These are phyloP conservation scores for Euzetes globulus DNA, from an alignment of 2,888 invertebrate genomes.

Conservation along the genomic window DNA sequence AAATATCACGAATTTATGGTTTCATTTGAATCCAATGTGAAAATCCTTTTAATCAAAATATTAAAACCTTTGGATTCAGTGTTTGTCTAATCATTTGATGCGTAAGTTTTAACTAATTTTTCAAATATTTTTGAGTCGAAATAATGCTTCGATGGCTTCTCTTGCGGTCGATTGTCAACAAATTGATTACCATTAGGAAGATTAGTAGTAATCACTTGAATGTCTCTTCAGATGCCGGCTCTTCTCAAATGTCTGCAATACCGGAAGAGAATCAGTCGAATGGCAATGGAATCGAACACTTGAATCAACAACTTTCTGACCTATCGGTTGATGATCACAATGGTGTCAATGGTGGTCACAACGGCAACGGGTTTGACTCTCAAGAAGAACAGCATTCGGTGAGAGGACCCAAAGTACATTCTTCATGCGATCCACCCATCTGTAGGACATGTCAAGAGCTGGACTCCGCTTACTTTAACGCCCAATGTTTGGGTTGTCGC, in stretches of 20 bases:
- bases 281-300: conserved; percentile 12
- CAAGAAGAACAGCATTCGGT: neutral
- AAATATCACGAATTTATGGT: neutral
- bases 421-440: conserved; percentile 50
- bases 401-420: conserved; percentile 47
- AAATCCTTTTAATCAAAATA: neutral
- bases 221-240: neutral
- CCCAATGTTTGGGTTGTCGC: conserved; percentile 49
- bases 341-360: neutral
- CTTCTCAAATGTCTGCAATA: neutral
- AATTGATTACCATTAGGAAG: neutral
- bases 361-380: neutral
- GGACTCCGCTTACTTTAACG: conserved; percentile 50
- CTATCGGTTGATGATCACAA: neutral
- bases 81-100: conserved; percentile 10
- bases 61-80: neutral
- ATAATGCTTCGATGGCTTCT: neutral
- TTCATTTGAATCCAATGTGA: neutral
- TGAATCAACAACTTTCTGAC: neutral
- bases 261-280: neutral
- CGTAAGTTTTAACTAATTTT: neutral
- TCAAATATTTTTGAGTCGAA: neutral
- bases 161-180: neutral
- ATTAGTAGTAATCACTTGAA: neutral
- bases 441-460: conserved; percentile 49